These are phyloP conservation scores for Esperia sulphurella DNA, from an alignment of 2,888 invertebrate genomes.

Conservation along the genomic window DNA sequence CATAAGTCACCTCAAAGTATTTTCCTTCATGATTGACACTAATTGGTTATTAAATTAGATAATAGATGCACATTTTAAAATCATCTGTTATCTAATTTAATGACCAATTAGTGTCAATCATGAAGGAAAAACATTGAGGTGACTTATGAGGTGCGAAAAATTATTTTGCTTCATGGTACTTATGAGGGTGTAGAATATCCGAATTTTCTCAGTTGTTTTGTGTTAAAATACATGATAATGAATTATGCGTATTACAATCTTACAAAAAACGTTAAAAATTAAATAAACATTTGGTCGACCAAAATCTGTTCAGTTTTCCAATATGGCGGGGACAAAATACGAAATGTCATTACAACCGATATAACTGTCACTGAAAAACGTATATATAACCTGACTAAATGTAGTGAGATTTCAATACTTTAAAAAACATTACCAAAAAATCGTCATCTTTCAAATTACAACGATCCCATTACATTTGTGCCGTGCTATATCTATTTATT, in stretches of 20 bases:
- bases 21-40: too few relatives aligned
- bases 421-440: background rate
- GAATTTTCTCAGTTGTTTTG: conserved; percentile 9
- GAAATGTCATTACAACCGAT: conserved; percentile 10
- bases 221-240: conserved; percentile 14
- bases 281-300: conserved; percentile 5
- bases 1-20: too few relatives aligned
- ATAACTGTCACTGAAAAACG: conserved; percentile 6
- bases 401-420: conserved; percentile 35
- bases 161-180: too few relatives aligned
- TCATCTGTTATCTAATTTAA: too few relatives aligned
- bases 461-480: conserved; percentile 35
- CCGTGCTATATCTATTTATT: conserved; percentile 27
- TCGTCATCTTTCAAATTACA: conserved; percentile 4
- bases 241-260: conserved; percentile 16
- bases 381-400: conserved; percentile 20
- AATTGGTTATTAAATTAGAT: too few relatives aligned
- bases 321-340: conserved; percentile 13
- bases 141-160: too few relatives aligned
- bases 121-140: too few relatives aligned
- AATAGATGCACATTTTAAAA: too few relatives aligned
- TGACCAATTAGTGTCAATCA: too few relatives aligned
- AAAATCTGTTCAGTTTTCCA: conserved; percentile 14
- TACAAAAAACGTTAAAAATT: conserved; percentile 6
- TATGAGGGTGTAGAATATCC: too few relatives aligned